phyloP scores from a whole-genome alignment of 1,140 invertebrate genomes.

The Eriocheir sinensis region DNA sequence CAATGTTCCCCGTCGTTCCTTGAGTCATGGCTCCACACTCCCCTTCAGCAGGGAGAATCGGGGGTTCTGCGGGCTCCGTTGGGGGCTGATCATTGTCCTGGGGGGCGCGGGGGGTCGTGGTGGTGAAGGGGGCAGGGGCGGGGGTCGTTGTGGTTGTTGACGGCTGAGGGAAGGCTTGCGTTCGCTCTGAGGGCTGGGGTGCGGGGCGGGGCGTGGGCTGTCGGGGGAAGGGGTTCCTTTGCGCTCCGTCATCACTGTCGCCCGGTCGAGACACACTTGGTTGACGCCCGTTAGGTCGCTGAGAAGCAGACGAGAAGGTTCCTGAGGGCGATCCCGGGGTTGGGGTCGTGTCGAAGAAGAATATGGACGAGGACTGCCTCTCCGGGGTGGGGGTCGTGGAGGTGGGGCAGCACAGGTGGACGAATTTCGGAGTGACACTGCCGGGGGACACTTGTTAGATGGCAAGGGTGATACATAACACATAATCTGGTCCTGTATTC shows the following conservation, averaged over 20 bases:
- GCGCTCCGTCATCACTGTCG: neutral
- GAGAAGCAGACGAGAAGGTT: neutral
- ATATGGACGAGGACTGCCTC: neutral
- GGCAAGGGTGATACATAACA: too few relatives aligned
- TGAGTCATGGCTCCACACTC: neutral
- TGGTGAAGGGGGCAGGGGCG: neutral
- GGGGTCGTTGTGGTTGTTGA: neutral
- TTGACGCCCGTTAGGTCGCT: neutral
- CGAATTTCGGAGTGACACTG: neutral
- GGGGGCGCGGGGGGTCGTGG: too few relatives aligned
- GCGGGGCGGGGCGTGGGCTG: neutral
- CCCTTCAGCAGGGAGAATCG: neutral
- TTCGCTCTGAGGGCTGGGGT: too few relatives aligned
- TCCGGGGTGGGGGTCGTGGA: neutral
- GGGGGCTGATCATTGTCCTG: neutral
- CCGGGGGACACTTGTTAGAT: too few relatives aligned
- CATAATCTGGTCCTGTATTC: too few relatives aligned
- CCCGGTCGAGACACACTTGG: neutral
- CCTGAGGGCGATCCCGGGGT: neutral
- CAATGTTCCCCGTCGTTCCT: neutral
- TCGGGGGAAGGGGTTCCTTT: neutral
- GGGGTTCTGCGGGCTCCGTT: neutral
- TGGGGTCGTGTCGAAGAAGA: neutral
- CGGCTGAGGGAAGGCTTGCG: neutral
- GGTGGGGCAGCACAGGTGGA: neutral